These are phyloP conservation scores for Ophthalmolycus amberensis DNA, from an alignment of 2,113 vertebrate genomes.

Conservation along the genomic window DNA sequence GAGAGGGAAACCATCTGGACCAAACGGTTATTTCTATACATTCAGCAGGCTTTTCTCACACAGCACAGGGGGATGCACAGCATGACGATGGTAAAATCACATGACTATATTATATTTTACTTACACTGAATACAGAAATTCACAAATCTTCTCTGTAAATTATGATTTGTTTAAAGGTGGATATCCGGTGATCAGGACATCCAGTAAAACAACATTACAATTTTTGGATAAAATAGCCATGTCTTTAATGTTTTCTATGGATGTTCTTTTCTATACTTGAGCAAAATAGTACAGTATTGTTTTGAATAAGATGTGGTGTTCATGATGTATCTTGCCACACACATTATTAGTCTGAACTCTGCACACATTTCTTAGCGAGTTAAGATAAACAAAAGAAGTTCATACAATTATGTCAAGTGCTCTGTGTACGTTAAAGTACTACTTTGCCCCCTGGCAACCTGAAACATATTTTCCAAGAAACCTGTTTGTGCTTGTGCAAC, in stretches of 20 bases:
- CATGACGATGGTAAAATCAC: constrained; percentile 22
- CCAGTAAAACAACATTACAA: constrained; percentile 11
- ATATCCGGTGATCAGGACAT: not conserved
- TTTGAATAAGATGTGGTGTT: not conserved
- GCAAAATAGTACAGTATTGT: constrained; percentile 15
- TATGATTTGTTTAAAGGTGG: not conserved
- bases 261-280: constrained; percentile 1
- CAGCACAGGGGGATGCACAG: constrained; percentile 40
- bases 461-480: not conserved
- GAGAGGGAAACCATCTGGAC: constrained; percentile 75
- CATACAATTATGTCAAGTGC: constrained; percentile 29
- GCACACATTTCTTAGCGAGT: constrained; percentile 17
- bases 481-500: constrained; percentile 6
- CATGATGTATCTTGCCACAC: not conserved
- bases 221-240: constrained; percentile 33
- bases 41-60: constrained; percentile 67
- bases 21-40: constrained; percentile 68
- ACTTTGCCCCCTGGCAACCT: not conserved
- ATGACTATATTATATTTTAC: not conserved
- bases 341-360: constrained; percentile 5
- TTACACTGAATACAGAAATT: not conserved
- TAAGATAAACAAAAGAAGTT: constrained; percentile 19
- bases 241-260: constrained; percentile 25
- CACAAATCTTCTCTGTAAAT: not conserved
- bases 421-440: constrained; percentile 37